Conservation (phyloP, 37 sponge, comb jelly and placozoan species). For the Oopsacas minuta region DNA sequence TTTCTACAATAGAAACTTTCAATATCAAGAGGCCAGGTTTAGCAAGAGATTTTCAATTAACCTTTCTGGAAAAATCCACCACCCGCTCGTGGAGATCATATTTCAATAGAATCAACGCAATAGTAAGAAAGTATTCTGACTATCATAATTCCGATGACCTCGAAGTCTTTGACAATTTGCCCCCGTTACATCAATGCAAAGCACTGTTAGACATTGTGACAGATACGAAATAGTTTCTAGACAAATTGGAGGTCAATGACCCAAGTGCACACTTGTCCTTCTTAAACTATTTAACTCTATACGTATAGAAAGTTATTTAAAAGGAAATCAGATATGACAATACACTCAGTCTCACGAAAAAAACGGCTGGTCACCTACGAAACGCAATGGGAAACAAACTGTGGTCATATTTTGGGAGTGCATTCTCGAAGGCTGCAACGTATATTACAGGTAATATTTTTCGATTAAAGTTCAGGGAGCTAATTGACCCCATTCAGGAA, state of each 20-base stretch:
- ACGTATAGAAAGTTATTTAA: background rate
- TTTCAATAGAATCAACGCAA: background rate
- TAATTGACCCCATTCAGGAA: background rate
- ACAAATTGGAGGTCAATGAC: constrained; percentile 1
- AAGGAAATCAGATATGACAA: background rate
- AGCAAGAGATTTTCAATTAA: background rate
- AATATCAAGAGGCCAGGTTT: background rate
- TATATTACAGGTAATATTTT: background rate
- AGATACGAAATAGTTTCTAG: background rate
- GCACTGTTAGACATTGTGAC: background rate
- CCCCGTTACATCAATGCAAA: background rate
- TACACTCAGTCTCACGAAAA: background rate
- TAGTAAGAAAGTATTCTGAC: background rate
- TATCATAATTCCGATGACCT: background rate
- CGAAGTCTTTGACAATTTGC: background rate
- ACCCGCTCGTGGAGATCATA: background rate
- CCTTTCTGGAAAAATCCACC: background rate
- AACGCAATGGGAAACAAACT: background rate
- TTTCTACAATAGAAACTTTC: background rate
- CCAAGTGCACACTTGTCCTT: background rate
- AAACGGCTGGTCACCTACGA: background rate
- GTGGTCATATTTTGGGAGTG: background rate
- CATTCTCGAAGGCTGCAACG: background rate
- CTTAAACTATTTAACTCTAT: background rate
- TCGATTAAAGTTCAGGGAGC: background rate